phyloP scores from a whole-genome alignment of 1,140 invertebrate species.

The Drosophila albomicans region DNA sequence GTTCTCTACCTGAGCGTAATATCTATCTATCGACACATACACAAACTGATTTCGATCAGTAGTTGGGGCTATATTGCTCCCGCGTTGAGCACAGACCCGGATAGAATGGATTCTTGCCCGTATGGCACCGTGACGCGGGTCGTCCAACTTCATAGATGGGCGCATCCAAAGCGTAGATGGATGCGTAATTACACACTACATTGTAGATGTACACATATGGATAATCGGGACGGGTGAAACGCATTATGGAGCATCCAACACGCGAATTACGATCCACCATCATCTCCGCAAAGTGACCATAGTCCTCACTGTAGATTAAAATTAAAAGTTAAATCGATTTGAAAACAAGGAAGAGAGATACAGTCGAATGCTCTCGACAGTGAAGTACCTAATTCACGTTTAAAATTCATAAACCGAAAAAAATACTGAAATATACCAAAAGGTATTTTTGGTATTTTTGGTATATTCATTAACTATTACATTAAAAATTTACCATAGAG shows the following conservation, averaged over 20 bases:
- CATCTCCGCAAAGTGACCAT: slow-evolving; percentile 83
- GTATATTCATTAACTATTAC: no score
- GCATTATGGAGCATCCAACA: slow-evolving; percentile 74
- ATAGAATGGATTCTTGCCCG: slow-evolving; percentile 77
- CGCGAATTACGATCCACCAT: slow-evolving; percentile 75
- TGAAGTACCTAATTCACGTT: no score
- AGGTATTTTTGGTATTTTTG: no score
- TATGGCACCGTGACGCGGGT: slow-evolving; percentile 60
- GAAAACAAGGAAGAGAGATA: no score
- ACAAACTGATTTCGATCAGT: slow-evolving; percentile 46
- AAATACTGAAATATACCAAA: no score
- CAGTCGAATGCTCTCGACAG: no score
- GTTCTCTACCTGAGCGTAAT: slow-evolving; percentile 56
- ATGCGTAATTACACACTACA: slow-evolving; percentile 80
- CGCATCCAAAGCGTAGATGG: slow-evolving; percentile 71
- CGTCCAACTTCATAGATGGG: slow-evolving; percentile 69
- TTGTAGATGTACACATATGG: slow-evolving; percentile 77
- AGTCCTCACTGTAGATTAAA: slow-evolving; percentile 66
- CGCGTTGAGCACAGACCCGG: slow-evolving; percentile 75
- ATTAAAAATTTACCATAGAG: no score
- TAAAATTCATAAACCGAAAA: no score
- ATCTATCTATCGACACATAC: neutral
- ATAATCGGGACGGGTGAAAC: slow-evolving; percentile 77
- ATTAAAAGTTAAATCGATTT: neutral
- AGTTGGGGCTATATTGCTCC: slow-evolving; percentile 77